Percentiles rank a stretch among this genome's conserved stretches.
phyloP scores from a whole-genome alignment of 92 coral and sea anemone genomes.

The Porites lobata region DNA sequence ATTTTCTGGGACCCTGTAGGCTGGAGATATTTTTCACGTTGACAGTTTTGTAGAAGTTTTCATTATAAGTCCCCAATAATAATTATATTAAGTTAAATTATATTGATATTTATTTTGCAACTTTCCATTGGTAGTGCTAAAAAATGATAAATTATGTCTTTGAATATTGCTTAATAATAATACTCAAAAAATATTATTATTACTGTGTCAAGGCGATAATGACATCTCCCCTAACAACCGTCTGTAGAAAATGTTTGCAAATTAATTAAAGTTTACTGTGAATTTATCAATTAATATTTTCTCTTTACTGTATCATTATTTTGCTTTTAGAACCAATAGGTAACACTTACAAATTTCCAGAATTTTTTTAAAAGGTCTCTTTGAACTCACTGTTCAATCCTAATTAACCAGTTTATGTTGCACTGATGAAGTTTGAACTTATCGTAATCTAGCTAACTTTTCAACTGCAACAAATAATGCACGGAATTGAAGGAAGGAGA shows the following conservation, averaged over 20 bases:
- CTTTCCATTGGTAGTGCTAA: background rate
- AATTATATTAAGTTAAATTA: conserved; percentile 37
- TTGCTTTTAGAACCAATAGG: background rate
- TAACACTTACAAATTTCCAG: background rate
- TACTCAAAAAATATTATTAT: background rate
- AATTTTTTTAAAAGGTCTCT: background rate
- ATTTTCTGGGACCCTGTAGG: conserved; percentile 12
- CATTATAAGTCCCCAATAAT: conserved; percentile 20
- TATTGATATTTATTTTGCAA: conserved; percentile 44
- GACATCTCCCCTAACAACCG: background rate
- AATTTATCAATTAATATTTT: background rate
- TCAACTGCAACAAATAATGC: background rate
- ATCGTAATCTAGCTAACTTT: too few relatives aligned
- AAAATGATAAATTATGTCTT: conserved; percentile 7
- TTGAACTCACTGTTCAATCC: background rate
- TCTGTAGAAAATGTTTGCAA: background rate
- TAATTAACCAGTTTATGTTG: too few relatives aligned
- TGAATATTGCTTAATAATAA: conserved; percentile 10
- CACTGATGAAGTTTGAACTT: too few relatives aligned
- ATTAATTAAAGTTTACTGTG: background rate
- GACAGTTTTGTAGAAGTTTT: conserved; percentile 45
- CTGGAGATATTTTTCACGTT: conserved; percentile 19
- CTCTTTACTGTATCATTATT: background rate
- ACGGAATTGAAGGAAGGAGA: background rate
- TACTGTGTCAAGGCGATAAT: background rate